These are phyloP conservation scores for Latrodectus geometricus DNA, from an alignment of 1,140 invertebrate species.

Conservation along the genomic window DNA sequence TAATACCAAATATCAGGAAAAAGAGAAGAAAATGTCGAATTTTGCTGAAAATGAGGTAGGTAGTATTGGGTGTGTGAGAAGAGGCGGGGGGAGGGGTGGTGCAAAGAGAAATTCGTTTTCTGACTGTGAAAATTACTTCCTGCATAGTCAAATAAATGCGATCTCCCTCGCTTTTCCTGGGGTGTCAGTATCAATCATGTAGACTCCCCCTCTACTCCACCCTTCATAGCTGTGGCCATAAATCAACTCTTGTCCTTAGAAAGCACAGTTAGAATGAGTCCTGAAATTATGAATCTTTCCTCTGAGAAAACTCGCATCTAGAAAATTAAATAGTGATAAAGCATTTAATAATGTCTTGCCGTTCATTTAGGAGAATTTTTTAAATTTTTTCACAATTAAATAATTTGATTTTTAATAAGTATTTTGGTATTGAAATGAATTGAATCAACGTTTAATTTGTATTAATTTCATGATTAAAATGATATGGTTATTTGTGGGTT, in stretches of 20 bases:
- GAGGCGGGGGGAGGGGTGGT: neutral
- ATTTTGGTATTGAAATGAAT: no score
- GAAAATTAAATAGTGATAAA: no score
- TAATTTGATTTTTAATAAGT: no score
- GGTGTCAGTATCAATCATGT: conserved; percentile 31
- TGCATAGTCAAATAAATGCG: conserved; percentile 52
- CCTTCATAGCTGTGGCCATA: conserved; percentile 4
- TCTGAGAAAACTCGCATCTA: no score
- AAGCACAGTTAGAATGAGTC: neutral
- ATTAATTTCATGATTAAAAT: no score
- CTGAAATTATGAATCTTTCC: conserved; percentile 14
- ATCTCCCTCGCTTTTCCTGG: conserved; percentile 25
- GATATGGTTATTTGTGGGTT: no score
- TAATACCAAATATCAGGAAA: no score
- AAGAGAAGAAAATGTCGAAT: no score
- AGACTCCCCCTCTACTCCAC: neutral
- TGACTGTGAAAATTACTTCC: conserved; percentile 52
- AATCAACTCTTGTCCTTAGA: conserved; percentile 29
- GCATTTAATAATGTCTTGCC: no score
- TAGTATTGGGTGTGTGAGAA: neutral
- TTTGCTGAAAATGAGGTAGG: neutral
- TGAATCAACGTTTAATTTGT: no score
- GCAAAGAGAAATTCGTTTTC: neutral
- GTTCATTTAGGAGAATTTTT: no score
- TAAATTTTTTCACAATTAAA: no score